phyloP scores from a whole-genome alignment of 2,888 invertebrate species.

The Serrognathus titanus region DNA sequence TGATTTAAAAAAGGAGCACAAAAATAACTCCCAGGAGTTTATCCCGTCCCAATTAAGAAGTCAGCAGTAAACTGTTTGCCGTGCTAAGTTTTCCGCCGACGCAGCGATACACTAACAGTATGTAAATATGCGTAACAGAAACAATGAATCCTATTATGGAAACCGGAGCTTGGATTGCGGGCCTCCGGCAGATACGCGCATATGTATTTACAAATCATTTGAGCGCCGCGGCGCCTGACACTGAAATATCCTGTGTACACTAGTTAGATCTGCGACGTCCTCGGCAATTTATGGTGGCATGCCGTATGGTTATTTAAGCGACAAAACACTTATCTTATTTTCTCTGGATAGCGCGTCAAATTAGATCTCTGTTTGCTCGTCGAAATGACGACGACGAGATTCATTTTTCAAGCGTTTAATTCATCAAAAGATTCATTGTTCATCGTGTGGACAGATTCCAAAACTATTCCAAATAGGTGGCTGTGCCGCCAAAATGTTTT shows the following conservation, averaged over 20 bases:
- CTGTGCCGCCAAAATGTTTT: too few species aligned
- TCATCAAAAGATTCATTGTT: too few species aligned
- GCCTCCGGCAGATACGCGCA: constrained; percentile 9
- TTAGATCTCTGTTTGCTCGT: too few species aligned
- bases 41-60: constrained; percentile 10
- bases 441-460: too few species aligned
- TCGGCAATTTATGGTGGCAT: constrained; percentile 17
- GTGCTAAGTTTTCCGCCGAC: constrained; percentile 7
- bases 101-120: constrained; percentile 19
- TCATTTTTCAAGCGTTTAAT: too few species aligned
- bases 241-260: constrained; percentile 22
- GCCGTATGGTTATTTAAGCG: constrained; percentile 8
- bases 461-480: too few species aligned
- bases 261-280: constrained; percentile 17
- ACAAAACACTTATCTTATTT: constrained; percentile 3
- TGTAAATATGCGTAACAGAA: constrained; percentile 23
- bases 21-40: too few species aligned
- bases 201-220: constrained; percentile 25
- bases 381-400: too few species aligned
- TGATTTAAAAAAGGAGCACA: too few species aligned
- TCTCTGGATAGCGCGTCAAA: too few species aligned
- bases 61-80: constrained; percentile 11
- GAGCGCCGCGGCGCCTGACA: constrained; percentile 19
- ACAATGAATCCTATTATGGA: constrained; percentile 25
- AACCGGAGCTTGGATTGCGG: constrained; percentile 15